These are phyloP conservation scores for Colossoma macropomum DNA, from an alignment of 2,113 vertebrate genomes.

Conservation along the genomic window DNA sequence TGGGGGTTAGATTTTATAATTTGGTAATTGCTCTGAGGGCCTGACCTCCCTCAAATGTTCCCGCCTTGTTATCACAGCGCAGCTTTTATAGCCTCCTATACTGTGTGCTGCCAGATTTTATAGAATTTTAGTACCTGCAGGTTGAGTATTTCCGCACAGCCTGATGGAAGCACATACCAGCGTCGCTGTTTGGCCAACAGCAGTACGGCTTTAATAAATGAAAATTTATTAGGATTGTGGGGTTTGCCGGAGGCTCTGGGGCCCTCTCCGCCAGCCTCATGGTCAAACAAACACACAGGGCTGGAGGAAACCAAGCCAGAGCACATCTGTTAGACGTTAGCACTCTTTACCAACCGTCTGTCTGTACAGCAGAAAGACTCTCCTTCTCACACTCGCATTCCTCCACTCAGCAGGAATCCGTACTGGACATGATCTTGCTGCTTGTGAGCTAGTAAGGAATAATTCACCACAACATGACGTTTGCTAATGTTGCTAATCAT, in stretches of 20 bases:
- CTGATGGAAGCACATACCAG: conserved; percentile 19
- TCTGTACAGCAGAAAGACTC: background rate
- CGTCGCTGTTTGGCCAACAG: conserved; percentile 16
- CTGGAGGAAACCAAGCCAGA: conserved; percentile 26
- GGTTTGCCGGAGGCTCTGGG: conserved; percentile 35
- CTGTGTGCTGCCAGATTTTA: background rate
- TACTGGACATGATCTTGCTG: background rate
- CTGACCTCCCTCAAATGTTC: conserved; percentile 14
- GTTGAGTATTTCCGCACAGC: conserved; percentile 9
- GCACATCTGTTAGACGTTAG: conserved; percentile 59
- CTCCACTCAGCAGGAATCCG: background rate
- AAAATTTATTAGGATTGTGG: conserved; percentile 48
- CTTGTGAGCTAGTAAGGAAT: background rate
- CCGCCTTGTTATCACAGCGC: conserved; percentile 18
- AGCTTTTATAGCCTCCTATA: background rate
- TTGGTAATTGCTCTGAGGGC: conserved; percentile 7
- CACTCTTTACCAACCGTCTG: conserved; percentile 21
- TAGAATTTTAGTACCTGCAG: background rate
- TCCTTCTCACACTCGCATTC: conserved; percentile 2
- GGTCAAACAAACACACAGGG: conserved; percentile 50
- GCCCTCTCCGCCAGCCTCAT: conserved; percentile 29
- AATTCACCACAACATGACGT: background rate
- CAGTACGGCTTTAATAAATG: conserved; percentile 49
- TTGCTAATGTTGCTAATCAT: background rate
- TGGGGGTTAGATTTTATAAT: background rate